Conservation (phyloP, 2,113 vertebrate species). For the Atractosteus spatula region DNA sequence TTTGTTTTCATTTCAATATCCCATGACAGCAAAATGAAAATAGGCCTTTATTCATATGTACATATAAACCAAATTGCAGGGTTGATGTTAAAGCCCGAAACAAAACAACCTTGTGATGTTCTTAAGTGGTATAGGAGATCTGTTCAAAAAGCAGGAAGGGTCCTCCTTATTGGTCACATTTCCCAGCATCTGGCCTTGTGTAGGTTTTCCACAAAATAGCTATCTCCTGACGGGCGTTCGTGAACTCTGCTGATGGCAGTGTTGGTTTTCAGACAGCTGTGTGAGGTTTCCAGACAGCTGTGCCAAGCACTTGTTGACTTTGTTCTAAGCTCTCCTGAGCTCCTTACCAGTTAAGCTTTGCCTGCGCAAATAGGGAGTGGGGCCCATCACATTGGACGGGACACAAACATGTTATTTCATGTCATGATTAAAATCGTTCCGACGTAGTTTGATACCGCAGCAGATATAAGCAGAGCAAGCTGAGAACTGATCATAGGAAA, state of each 20-base stretch:
- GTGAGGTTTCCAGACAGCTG: background rate
- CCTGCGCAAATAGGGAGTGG: background rate
- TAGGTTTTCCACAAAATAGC: slow-evolving; percentile 21
- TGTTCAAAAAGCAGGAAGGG: slow-evolving; percentile 24
- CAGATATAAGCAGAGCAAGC: too few species aligned
- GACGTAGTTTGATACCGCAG: too few species aligned
- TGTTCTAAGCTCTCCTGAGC: slow-evolving; percentile 1
- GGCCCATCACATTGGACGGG: slow-evolving; percentile 8
- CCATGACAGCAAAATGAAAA: slow-evolving; percentile 40
- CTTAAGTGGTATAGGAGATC: slow-evolving; percentile 29
- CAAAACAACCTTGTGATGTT: slow-evolving; percentile 35
- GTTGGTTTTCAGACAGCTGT: background rate
- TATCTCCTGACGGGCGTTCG: background rate
- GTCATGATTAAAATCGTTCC: too few species aligned
- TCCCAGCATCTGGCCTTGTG: slow-evolving; percentile 40
- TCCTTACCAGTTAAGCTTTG: slow-evolving; percentile 8
- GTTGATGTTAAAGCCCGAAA: slow-evolving; percentile 31
- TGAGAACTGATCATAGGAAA: too few species aligned
- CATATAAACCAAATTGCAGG: slow-evolving; percentile 46
- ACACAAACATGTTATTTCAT: background rate
- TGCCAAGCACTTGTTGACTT: slow-evolving; percentile 3
- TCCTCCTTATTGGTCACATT: slow-evolving; percentile 33
- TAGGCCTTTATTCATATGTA: slow-evolving; percentile 38
- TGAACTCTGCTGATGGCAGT: background rate
- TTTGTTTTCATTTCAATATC: slow-evolving; percentile 31